phyloP scores from a whole-genome alignment of 2,113 vertebrate species.

The Leptobrachium ailaonicum region DNA sequence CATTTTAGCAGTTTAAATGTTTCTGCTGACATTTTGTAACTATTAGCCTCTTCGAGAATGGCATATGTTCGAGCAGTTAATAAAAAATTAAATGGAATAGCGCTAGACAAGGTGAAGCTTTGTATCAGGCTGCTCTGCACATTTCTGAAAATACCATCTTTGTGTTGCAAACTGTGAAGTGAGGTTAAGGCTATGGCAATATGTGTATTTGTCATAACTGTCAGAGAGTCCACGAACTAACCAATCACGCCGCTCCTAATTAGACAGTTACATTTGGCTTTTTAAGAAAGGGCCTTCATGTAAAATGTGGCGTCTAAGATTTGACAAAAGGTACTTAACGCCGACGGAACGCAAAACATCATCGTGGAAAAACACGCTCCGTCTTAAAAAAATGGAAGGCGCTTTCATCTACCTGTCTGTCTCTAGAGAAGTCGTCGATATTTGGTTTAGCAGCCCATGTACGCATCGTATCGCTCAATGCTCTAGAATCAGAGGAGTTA shows the following conservation, averaged over 20 bases:
- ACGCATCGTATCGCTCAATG: background rate
- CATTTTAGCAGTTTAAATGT: conserved; percentile 86
- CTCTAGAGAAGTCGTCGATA: conserved; percentile 1
- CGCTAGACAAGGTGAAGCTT: conserved; percentile 74
- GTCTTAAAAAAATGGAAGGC: conserved; percentile 50
- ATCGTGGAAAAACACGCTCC: conserved; percentile 45
- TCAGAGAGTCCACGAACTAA: conserved; percentile 73
- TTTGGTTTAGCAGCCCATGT: background rate
- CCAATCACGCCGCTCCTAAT: conserved; percentile 76
- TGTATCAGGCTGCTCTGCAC: conserved; percentile 67
- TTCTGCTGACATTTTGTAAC: conserved; percentile 96
- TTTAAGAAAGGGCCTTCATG: conserved; percentile 66
- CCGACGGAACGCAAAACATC: conserved; percentile 62
- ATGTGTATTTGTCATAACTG: conserved; percentile 80
- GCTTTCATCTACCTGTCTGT: conserved; percentile 56
- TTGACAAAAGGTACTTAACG: conserved; percentile 62
- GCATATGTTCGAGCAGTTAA: conserved; percentile 89
- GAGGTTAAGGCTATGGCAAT: conserved; percentile 75
- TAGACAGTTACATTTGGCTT: conserved; percentile 76
- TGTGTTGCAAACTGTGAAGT: conserved; percentile 76
- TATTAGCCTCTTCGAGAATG: conserved; percentile 88
- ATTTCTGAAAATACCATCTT: conserved; percentile 77
- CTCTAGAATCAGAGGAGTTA: background rate
- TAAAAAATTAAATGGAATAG: conserved; percentile 85
- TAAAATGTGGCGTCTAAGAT: conserved; percentile 63